Percentiles rank a stretch among this genome's conserved stretches.
These are phyloP conservation scores for Graphium colonna DNA, from an alignment of 2,888 invertebrate genomes.

Conservation along the genomic window DNA sequence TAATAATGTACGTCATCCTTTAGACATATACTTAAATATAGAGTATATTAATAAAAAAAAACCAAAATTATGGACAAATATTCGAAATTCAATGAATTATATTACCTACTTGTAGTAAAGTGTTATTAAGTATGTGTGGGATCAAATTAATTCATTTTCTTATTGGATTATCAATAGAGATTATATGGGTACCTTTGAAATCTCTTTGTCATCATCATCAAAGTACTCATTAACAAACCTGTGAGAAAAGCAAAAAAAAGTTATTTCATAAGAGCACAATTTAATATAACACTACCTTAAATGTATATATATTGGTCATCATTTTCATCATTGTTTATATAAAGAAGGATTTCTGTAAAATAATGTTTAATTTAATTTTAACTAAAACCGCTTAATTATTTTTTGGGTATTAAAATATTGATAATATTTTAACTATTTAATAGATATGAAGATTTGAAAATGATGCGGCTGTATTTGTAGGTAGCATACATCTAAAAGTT, in stretches of 20 bases:
- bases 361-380: too few species aligned
- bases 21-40: conserved; percentile 4
- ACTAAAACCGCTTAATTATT: too few species aligned
- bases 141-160: conserved; percentile 14
- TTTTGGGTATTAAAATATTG: too few species aligned
- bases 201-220: neutral
- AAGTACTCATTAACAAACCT: neutral
- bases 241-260: neutral
- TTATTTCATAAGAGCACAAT: neutral
- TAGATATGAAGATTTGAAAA: too few species aligned
- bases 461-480: too few species aligned
- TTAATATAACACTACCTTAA: neutral
- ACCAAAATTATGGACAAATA: neutral
- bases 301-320: neutral
- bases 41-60: too few species aligned
- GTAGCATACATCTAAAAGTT: too few species aligned
- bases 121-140: conserved; percentile 9
- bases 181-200: neutral
- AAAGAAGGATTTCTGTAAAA: too few species aligned
- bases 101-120: conserved; percentile 9
- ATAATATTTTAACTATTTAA: too few species aligned
- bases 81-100: conserved; percentile 3
- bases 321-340: too few species aligned
- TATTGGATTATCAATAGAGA: neutral
- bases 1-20: conserved; percentile 24